phyloP scores from a whole-genome alignment of 2,797 vertebrate species.

The Melanotaenia boesemani region DNA sequence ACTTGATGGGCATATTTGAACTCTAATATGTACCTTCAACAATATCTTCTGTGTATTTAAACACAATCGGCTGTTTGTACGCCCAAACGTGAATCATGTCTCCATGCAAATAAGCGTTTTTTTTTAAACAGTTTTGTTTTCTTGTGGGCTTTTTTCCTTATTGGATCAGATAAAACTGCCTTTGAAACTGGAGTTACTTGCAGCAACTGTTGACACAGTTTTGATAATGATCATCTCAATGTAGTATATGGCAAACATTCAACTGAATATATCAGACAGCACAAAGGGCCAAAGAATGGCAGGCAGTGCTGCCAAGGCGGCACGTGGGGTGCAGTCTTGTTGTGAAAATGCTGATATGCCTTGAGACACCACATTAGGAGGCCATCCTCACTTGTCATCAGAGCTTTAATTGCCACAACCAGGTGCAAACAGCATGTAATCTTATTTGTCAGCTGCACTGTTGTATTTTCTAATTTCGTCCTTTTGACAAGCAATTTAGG shows the following conservation, averaged over 20 bases:
- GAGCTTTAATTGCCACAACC: slow-evolving; percentile 82
- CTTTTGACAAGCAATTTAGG: slow-evolving; percentile 82
- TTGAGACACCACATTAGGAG: slow-evolving; percentile 79
- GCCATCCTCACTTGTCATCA: slow-evolving; percentile 78
- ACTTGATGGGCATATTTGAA: slow-evolving; percentile 48
- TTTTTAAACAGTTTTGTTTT: background rate
- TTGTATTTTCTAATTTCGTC: slow-evolving; percentile 81
- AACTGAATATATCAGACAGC: slow-evolving; percentile 32
- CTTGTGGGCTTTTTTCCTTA: slow-evolving; percentile 4
- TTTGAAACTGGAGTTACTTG: slow-evolving; percentile 43
- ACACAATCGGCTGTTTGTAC: slow-evolving; percentile 44
- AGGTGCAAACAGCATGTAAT: slow-evolving; percentile 86
- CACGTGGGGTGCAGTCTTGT: slow-evolving; percentile 66
- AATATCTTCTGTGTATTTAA: slow-evolving; percentile 41
- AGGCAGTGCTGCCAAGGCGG: slow-evolving; percentile 45
- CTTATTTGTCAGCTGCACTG: slow-evolving; percentile 79
- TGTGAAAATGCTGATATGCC: slow-evolving; percentile 77
- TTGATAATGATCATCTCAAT: slow-evolving; percentile 67
- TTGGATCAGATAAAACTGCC: slow-evolving; percentile 30
- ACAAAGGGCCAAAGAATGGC: slow-evolving; percentile 64
- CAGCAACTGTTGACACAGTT: slow-evolving; percentile 30
- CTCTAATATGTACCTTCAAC: slow-evolving; percentile 44
- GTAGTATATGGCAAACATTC: slow-evolving; percentile 30
- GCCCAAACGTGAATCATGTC: slow-evolving; percentile 29
- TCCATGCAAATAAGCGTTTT: background rate